A percentile compares a stretch with the other conserved stretches of the same genome.
Conservation (phyloP, 2,113 vertebrate species). For the Penelope pileata region DNA sequence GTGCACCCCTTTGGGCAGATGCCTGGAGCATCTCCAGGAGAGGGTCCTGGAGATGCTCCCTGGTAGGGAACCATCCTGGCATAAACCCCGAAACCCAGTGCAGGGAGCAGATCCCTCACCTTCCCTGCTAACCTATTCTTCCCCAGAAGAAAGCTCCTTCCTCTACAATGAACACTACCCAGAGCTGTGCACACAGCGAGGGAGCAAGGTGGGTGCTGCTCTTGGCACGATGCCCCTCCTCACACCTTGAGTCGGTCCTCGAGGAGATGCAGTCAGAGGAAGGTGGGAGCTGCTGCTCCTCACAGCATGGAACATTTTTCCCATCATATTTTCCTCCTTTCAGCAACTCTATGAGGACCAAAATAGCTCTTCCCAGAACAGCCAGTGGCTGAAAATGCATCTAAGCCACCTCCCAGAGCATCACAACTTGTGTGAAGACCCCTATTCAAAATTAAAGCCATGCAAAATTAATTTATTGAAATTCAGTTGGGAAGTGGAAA, state of each 20-base stretch:
- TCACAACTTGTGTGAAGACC: neutral
- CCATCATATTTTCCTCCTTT: fast-evolving
- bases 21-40: neutral
- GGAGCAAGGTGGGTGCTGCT: fast-evolving
- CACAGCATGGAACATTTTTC: neutral
- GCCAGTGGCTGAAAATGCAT: neutral
- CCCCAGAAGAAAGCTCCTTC: neutral
- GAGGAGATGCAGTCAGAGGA: neutral
- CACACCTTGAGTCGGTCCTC: neutral
- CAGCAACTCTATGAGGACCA: neutral
- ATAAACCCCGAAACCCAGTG: neutral
- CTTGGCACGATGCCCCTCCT: neutral
- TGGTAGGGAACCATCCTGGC: neutral
- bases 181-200: neutral
- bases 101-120: neutral
- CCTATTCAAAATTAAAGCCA: neutral
- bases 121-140: neutral
- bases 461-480: neutral
- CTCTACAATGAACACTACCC: neutral
- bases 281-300: neutral
- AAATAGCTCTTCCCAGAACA: neutral
- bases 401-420: neutral
- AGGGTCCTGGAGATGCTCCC: neutral
- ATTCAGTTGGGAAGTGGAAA: neutral
- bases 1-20: neutral